phyloP scores from a whole-genome alignment of 1,140 invertebrate genomes.

The Tyrophagus putrescentiae region DNA sequence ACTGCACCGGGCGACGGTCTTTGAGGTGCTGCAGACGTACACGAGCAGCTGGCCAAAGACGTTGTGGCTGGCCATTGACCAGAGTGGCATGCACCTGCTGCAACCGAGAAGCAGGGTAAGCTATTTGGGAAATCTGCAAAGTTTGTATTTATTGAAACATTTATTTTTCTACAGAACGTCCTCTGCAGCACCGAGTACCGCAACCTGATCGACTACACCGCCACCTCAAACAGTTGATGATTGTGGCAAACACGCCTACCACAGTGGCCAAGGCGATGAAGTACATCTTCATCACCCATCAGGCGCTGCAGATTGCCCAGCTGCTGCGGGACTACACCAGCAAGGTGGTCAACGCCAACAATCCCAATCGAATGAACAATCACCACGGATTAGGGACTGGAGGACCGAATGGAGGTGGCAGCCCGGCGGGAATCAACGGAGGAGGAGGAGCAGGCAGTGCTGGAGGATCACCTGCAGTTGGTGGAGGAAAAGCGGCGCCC shows the following conservation, averaged over 20 bases:
- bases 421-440: background rate
- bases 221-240: constrained; percentile 75
- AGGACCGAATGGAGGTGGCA: background rate
- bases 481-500: background rate
- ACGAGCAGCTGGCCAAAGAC: constrained; percentile 75
- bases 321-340: constrained; percentile 66
- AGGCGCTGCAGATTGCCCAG: constrained; percentile 83
- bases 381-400: too few species aligned
- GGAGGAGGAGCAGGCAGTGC: too few species aligned
- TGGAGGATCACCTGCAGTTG: background rate
- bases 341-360: constrained; percentile 12
- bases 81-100: constrained; percentile 75
- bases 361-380: too few species aligned
- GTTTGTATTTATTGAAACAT: background rate
- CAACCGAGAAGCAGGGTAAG: constrained; percentile 60
- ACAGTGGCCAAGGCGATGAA: constrained; percentile 65
- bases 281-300: constrained; percentile 68
- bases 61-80: constrained; percentile 80
- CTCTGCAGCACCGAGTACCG: constrained; percentile 75
- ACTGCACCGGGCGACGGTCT: constrained; percentile 76
- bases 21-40: constrained; percentile 91
- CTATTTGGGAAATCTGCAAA: constrained; percentile 12
- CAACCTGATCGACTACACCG: constrained; percentile 68
- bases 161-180: constrained; percentile 41
- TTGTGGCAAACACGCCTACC: constrained; percentile 45